Evolutionary conservation across 2,888 invertebrate species (phyloP), one percentile per base, ranked within the genome.

Genomic region (Lymantria dispar): DNA sequence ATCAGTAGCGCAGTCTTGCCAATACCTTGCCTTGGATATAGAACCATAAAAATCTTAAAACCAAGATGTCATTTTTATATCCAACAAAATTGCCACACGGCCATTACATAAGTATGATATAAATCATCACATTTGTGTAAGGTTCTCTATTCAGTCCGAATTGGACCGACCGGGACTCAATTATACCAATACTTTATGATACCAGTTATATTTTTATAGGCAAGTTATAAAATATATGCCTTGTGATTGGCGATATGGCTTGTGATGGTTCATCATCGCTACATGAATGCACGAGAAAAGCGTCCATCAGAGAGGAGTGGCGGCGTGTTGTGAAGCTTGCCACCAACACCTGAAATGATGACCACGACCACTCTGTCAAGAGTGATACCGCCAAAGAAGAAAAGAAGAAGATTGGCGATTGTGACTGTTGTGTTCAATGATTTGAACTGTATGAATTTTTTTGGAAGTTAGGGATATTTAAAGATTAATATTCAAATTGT

Each of bases 171-270:
- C 52, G 13, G 44, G 53, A 48, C 53, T 53, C 69, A 70, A 72
- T 75, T 33, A 74, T 73, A 33, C 65, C 68, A 8, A 65, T 56
- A 56, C 57, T 80, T 80, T 80, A 80, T 70, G 76, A 66, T 64
- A 62, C 58, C 67, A 68, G 69, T 80, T 74, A 80, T 47, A 68
- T 67, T 65, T 80, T 79, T 74, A 78, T 67, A 63, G 47, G 58
- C 62, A n/a, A 61, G 71, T 68, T 76, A 75, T 80, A 76, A 80
- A 80, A 75, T 68, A 73, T 74, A 74, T 68, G 38, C 1, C 12
- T 7, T 7, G 38, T 38, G 12, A 38, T 1, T 38, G n/a, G 11
- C n/a, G 38, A 12, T 36, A 36, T n/a, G n/a, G n/a, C n/a, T n/a
- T n/a, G n/a, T n/a, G n/a, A n/a, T n/a, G n/a, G n/a, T n/a, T n/a